Conservation (phyloP, 2,797 vertebrate species). For the Phaenicophaeus curvirostris region DNA sequence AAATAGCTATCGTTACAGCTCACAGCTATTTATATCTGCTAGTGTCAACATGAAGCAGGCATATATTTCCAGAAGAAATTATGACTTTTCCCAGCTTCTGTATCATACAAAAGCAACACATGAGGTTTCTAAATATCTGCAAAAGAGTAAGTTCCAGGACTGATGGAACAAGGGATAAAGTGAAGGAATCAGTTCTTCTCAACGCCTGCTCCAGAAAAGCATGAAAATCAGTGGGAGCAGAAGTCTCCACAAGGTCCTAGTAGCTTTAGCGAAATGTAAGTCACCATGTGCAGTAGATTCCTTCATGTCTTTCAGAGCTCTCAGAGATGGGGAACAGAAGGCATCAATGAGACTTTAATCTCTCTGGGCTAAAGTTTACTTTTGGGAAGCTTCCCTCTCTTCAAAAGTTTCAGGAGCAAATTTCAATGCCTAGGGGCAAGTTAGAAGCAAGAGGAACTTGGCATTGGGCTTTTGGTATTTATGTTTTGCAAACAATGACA, state of each 20-base stretch:
- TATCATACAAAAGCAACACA: neutral
- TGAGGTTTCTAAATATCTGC: neutral
- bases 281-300: neutral
- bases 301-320: neutral
- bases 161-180: neutral
- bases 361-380: neutral
- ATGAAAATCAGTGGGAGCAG: neutral
- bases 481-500: neutral
- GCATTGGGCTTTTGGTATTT: neutral
- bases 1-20: conserved; percentile 6
- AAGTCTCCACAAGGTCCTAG: neutral
- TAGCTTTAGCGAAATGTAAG: neutral
- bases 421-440: neutral
- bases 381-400: neutral
- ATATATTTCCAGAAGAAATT: neutral
- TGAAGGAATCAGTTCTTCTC: neutral
- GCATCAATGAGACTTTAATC: neutral
- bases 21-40: conserved; percentile 77
- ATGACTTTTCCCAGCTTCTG: neutral
- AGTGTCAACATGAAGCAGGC: conserved; percentile 71
- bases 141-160: neutral
- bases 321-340: neutral
- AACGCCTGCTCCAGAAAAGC: neutral
- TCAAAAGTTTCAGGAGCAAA: neutral
- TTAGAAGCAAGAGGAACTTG: neutral